Base-by-base conservation (phyloP, 1,140 invertebrate genomes). In the Cryptotermes secundus region DNA sequence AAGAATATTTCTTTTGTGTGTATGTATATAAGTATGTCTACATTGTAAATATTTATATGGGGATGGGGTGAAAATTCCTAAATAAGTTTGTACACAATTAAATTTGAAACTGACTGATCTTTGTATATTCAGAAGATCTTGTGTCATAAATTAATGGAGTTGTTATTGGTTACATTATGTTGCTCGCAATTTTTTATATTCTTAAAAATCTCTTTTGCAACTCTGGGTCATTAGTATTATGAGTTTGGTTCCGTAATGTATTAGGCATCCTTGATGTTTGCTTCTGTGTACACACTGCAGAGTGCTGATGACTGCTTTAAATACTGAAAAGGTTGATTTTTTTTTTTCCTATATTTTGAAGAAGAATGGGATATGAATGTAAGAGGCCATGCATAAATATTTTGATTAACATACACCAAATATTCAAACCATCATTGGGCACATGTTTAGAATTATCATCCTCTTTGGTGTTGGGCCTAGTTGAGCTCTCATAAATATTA, bases 21-120 rank as follows among this genome's bases (percentile, higher is more conserved):
- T 72, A 26, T 72, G 59, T 31, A 14, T 72, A 16, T 9, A 31
- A 31, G 59, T 72, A 31, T 12, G 26, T 72, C 2, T 72, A 72
- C 59, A 72, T 31, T 72, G n/a, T 72, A 65, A 65, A 65, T 65
- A 72, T 72, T 72, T 72, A 72, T 72, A 72, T 72, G 59, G 59
- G n/a, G 59, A 16, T 72, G 59, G 59, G 59, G 59, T 72, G n/a
- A 1, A 72, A 3, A 72, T 72, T 72, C n/a, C 16, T 72, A 31
- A 72, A 31, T 72, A 72, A 31, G 45, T 72, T 59, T 72, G 59
- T 72, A 72, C n/a, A 72, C 10, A 31, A 26, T 72, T 72, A 72
- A 72, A 31, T 72, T 72, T 72, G 3, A 72, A 72, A 72, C 2
- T 31, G 59, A n/a, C 26, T 72, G 16, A n/a, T 65, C n/a, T 65